A percentile compares a stretch with the other conserved stretches of the same genome.
These are phyloP conservation scores for Prietella phreatophila DNA, from an alignment of 2,113 vertebrate species.

Conservation along the genomic window DNA sequence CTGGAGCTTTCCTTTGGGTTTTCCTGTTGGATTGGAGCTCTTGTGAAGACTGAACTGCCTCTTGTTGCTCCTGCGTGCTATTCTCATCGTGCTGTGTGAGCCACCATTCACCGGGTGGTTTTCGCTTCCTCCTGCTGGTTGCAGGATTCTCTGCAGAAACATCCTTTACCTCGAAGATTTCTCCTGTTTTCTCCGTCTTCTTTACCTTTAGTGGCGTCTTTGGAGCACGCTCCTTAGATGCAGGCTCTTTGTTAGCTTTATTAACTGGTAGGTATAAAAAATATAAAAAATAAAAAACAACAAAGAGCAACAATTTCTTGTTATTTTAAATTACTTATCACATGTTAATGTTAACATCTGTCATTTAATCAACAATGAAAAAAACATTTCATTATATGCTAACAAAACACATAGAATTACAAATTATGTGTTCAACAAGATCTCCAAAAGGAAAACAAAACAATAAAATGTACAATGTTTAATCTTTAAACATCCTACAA, in stretches of 20 bases:
- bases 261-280: not conserved
- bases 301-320: not conserved
- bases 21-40: conserved; percentile 37
- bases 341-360: not conserved
- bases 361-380: not conserved
- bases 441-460: not conserved
- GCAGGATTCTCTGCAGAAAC: conserved; percentile 28
- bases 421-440: not conserved
- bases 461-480: not conserved
- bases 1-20: conserved; percentile 21
- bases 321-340: not conserved
- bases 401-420: not conserved
- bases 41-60: conserved; percentile 28
- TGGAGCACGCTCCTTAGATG: not conserved
- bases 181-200: conserved; percentile 6
- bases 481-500: not conserved
- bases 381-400: not conserved
- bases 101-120: conserved; percentile 64
- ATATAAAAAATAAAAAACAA: not conserved
- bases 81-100: conserved; percentile 10
- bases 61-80: conserved; percentile 6
- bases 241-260: conserved; percentile 2
- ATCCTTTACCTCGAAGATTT: not conserved
- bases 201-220: conserved; percentile 2
- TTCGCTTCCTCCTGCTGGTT: conserved; percentile 59